phyloP scores from a whole-genome alignment of 1,140 invertebrate genomes.

The Glossosoma conforme region DNA sequence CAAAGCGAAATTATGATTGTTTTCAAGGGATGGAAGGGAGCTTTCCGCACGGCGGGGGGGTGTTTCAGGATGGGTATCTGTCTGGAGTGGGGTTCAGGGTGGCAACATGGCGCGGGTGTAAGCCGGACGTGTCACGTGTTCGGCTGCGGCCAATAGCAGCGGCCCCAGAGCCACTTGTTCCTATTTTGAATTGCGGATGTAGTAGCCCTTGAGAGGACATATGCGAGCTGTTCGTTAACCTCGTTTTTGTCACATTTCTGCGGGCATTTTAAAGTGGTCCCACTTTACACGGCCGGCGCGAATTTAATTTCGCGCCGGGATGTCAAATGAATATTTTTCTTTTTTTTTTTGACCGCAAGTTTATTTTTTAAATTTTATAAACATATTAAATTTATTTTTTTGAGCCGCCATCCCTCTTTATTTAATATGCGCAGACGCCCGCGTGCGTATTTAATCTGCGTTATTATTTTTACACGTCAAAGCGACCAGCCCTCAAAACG shows the following conservation, averaged over 20 bases:
- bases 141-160: neutral
- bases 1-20: neutral
- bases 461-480: too few relatives aligned
- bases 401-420: too few relatives aligned
- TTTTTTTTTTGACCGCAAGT: too few relatives aligned
- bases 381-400: too few relatives aligned
- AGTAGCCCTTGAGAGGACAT: neutral
- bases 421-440: too few relatives aligned
- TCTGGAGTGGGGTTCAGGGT: neutral
- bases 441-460: too few relatives aligned
- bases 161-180: slow-evolving; percentile 7
- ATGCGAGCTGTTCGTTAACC: slow-evolving; percentile 3
- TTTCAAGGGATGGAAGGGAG: neutral
- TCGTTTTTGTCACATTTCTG: slow-evolving; percentile 1
- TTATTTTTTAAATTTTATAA: too few relatives aligned
- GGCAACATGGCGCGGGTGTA: slow-evolving; percentile 3
- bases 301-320: slow-evolving; percentile 2
- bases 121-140: slow-evolving; percentile 5
- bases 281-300: neutral
- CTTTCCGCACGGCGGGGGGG: too few relatives aligned
- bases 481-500: too few relatives aligned
- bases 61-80: too few relatives aligned
- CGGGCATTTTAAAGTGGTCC: neutral
- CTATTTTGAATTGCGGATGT: slow-evolving; percentile 3
- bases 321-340: slow-evolving; percentile 1